Base-by-base conservation (phyloP, 1,140 invertebrate species). In the Manduca sexta region DNA sequence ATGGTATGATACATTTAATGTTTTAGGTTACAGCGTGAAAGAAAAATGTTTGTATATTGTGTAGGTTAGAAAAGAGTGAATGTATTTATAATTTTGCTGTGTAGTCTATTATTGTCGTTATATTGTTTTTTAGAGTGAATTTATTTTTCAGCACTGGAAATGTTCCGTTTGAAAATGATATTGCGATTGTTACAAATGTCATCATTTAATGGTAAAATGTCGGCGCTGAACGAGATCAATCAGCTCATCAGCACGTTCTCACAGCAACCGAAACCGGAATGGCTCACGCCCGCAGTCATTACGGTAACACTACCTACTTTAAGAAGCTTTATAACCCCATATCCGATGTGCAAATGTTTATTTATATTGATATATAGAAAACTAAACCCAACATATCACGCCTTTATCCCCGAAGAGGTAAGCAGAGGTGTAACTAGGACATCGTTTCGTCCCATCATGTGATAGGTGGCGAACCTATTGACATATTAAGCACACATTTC, bases 191-290 rank as follows among this genome's bases (percentile, higher is more conserved):
- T 99, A 44, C 95, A 98, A 90, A 97, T 98, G 74, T 98, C 97
- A 11, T 98, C 97, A 31, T 99, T 98, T 74, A 99, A 99, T 88
- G 97, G 97, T 7, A 99, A 99, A 89, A 99, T 99, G 98, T 98
- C 98, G 81, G 97, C 97, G 18, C 87, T 99, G 29, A 99, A 99
- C 87, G 98, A 99, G 90, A 96, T 99, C 30, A 99, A 99, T 86
- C 98, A 98, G 90, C 94, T 98, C 17, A 97, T 98, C 38, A 92
- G 93, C 17, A 94, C 93, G 73, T 95, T 97, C 31, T 92, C 92
- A 39, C 96, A 95, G 74, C 96, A 96, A 84, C 92, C 95, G 39
- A 97, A 98, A 65, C 95, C 97, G 67, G 96, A 98, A 69, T 98
- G 95, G 94, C 87, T 98, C 3, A 98, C 96, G 33, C 92, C 97